Evolutionary conservation across 2,888 invertebrate species (phyloP).

Genomic region (Parapristionchus giblindavisi): DNA sequence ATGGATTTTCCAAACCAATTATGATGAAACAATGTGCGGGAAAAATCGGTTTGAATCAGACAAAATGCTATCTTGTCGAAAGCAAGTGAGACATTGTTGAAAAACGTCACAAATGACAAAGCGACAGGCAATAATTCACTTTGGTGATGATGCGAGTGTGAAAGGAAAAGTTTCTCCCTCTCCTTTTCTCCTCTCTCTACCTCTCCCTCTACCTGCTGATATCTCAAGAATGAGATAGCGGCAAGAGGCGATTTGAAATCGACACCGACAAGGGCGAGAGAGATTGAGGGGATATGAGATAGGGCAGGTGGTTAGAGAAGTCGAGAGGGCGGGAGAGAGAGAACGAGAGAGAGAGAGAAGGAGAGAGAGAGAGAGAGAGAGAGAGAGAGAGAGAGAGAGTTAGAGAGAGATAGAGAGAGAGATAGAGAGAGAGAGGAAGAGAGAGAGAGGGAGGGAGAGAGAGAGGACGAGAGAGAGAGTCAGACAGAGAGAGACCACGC

Average conservation of each 20-base stretch:
- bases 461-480: background rate
- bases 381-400: constrained; percentile 15
- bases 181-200: too few relatives aligned
- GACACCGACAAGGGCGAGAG: background rate
- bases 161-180: too few relatives aligned
- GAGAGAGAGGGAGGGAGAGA: background rate
- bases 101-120: too few relatives aligned
- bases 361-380: constrained; percentile 14
- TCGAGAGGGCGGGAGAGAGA: constrained; percentile 3
- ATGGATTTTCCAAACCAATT: too few relatives aligned
- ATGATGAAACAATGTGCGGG: too few relatives aligned
- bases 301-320: constrained; percentile 5
- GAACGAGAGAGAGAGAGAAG: constrained; percentile 25
- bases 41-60: too few relatives aligned
- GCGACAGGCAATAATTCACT: too few relatives aligned
- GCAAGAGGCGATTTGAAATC: constrained; percentile 3
- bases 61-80: too few relatives aligned
- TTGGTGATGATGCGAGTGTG: too few relatives aligned
- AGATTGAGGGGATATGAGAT: constrained; percentile 11
- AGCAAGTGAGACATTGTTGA: too few relatives aligned
- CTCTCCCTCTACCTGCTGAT: too few relatives aligned
- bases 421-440: constrained; percentile 19
- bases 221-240: constrained; percentile 13
- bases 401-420: constrained; percentile 9
- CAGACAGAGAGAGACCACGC: background rate